Conservation (phyloP, 2,113 vertebrate genomes). For the Bufo bufo region DNA sequence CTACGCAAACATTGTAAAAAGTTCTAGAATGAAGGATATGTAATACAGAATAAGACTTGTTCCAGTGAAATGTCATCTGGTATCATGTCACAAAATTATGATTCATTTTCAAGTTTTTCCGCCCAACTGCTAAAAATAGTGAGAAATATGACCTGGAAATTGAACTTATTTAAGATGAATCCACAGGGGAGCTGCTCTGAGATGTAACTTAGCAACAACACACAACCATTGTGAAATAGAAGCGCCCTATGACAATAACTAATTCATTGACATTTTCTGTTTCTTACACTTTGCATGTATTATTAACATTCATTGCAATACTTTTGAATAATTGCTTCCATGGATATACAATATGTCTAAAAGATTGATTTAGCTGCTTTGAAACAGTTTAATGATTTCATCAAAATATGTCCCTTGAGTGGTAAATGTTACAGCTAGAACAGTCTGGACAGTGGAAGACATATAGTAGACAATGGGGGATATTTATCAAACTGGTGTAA, state of each 20-base stretch:
- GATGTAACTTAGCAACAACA: constrained; percentile 5
- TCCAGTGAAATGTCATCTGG: background rate
- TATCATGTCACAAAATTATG: constrained; percentile 10
- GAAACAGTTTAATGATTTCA: background rate
- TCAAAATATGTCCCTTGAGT: background rate
- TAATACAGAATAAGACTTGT: background rate
- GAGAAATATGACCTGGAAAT: constrained; percentile 10
- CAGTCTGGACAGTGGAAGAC: background rate
- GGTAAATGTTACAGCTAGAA: background rate
- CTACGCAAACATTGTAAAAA: background rate
- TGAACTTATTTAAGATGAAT: constrained; percentile 11
- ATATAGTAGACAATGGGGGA: background rate
- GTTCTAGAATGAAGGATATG: background rate
- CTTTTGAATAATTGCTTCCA: background rate
- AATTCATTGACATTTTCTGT: constrained; percentile 21
- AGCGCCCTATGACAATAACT: background rate
- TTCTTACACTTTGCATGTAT: background rate
- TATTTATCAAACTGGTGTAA: too few species aligned
- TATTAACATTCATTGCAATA: background rate
- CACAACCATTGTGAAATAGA: background rate
- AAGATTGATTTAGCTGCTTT: constrained; percentile 1
- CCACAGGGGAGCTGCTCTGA: background rate
- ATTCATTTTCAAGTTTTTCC: background rate
- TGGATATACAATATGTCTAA: background rate
- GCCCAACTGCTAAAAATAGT: background rate